Percentiles rank a stretch among this genome's conserved stretches.
Conservation (phyloP, 2,113 vertebrate species). For the Prionailurus bengalensis region DNA sequence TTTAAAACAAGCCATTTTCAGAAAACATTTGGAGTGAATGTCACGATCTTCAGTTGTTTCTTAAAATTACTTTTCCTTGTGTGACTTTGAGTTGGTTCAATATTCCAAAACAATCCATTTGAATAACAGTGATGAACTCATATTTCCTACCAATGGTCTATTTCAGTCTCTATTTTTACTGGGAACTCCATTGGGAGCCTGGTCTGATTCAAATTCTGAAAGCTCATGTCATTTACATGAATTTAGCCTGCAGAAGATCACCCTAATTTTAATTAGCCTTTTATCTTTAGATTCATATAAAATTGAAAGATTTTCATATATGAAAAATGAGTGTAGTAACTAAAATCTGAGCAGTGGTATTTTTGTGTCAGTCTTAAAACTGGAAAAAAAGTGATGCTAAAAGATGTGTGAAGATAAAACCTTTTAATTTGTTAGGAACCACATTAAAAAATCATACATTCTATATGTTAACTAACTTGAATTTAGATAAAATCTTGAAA, state of each 20-base stretch:
- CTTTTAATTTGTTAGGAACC: background rate
- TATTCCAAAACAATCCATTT: background rate
- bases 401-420: background rate
- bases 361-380: constrained; percentile 26
- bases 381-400: background rate
- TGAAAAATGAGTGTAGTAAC: background rate
- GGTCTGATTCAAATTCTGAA: background rate
- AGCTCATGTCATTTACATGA: background rate
- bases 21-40: constrained; percentile 12
- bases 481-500: too few relatives aligned
- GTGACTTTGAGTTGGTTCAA: constrained; percentile 50
- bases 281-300: background rate
- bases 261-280: background rate
- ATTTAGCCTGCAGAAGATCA: background rate
- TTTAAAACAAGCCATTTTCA: constrained; percentile 67
- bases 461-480: too few relatives aligned
- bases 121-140: background rate
- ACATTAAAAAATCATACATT: background rate
- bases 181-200: background rate
- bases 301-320: background rate
- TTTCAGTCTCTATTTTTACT: background rate
- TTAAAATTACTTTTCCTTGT: background rate
- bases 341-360: background rate
- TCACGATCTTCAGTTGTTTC: constrained; percentile 35
- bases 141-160: background rate